Evolutionary conservation across 1,140 invertebrate genomes (phyloP), one percentile per base, ranked within the genome.

Genomic region (Cotesia glomerata): DNA sequence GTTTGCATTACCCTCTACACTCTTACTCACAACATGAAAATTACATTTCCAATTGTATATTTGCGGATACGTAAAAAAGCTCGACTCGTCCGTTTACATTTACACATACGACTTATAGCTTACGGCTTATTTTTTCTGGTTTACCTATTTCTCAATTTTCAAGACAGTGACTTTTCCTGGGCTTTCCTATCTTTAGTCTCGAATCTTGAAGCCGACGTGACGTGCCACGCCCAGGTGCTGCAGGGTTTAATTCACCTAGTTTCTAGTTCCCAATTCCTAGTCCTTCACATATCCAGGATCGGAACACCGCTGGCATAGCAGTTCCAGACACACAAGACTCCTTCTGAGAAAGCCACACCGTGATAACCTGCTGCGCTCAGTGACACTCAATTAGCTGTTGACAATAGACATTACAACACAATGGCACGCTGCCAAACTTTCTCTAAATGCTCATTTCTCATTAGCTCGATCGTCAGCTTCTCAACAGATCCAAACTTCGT

Each of bases 91-190:
- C 14, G 9, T 16, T 16, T 7, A 36, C 8, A 45, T 45, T 8
- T 52, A 51, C 11, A 16, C 8, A 18, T 61, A 63, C 26, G 26
- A 67, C 79, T 76, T 80, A 76, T 68, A 75, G 72, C 76, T 78
- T 80, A 74, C 81, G 81, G 80, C 79, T 82, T 81, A 78, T 75
- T 80, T 81, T 79, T 75, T 72, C 77, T 80, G 81, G 80, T 80
- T 75, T 79, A 65, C 51, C 73, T 74, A 70, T 72, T 71, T 70
- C 4, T 36, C 36, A 64, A 35, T 54, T 32, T 49, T 52, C 14
- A 26, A 56, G 52, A 56, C 2, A 69, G 26, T 36, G 34, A 35
- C 32, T 9, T 54, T 54, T 34, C 32, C 59, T 59, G 35, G 56
- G 52, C 13, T 58, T 54, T 14, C 45, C 35, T 58, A 34, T n/a